Base-by-base conservation (phyloP, 2,113 vertebrate species). In the Atrichornis clamosus region DNA sequence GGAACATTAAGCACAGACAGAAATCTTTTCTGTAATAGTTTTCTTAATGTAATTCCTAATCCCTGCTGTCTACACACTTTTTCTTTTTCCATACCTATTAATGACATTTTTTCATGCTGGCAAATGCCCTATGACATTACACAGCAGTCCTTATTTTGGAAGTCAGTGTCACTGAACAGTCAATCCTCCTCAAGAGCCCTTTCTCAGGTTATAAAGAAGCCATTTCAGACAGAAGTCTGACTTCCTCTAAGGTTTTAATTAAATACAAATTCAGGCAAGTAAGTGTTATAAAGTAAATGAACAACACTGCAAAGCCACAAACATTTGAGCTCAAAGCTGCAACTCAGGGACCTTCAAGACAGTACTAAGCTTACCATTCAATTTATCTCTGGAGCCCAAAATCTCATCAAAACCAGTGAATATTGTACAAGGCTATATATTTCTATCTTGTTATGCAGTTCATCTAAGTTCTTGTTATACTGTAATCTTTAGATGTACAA, bases 31-130 rank as follows among this genome's bases (percentile, higher is more conserved):
- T 79, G 35, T 89, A 78, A 68, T 52, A 53, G 81, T 78, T 89
- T 91, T 81, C 62, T 30, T 93, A 81, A 87, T 67, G 58, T 68
- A 94, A 85, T 85, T 94, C 83, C 49, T 91, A 95, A 93, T 93
- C 75, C 70, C 60, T 56, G 62, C 65, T 79, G 74, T 42, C 78
- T 84, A n/a, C 24, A 59, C 24, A n/a, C 28, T 41, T 73, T 62
- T 78, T 68, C 50, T 83, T 83, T 76, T 59, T 44, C 77, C 13
- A 2, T 56, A 85, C 52, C 67, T 91, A 53, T 64, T 85, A 93
- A 85, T 87, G 47, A 32, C 62, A 83, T 58, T 90, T 87, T 75
- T 91, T 93, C 78, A 85, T 65, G 90, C 92, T 79, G 78, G 39
- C 49, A 93, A 85, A 68, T 76, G n/a, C 62, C 92, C 74, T 90